Conservation (phyloP, 2,797 vertebrate genomes). For the Acipenser ruthenus region DNA sequence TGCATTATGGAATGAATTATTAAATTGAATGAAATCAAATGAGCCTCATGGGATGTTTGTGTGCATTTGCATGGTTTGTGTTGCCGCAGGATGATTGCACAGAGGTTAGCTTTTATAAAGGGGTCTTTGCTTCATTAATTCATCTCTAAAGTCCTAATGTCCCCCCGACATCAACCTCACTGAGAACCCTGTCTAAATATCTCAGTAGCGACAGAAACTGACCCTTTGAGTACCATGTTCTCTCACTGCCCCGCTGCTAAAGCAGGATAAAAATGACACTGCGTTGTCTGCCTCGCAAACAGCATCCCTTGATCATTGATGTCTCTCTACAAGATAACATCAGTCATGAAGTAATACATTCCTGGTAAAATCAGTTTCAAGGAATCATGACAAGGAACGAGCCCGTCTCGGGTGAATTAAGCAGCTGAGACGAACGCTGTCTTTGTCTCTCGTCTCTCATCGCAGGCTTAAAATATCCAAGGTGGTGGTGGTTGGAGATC, state of each 20-base stretch:
- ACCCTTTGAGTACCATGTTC: not conserved
- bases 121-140: constrained; percentile 1
- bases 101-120: not conserved
- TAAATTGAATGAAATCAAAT: not conserved
- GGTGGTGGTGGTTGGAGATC: constrained; percentile 83
- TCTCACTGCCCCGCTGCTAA: not conserved
- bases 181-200: not conserved
- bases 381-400: not conserved
- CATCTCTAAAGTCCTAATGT: too few species aligned
- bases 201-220: not conserved
- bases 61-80: not conserved
- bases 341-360: not conserved
- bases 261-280: not conserved
- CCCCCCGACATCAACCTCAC: too few species aligned
- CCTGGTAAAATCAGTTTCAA: not conserved
- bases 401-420: not conserved
- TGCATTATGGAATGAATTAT: not conserved
- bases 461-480: constrained; percentile 78
- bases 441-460: constrained; percentile 20
- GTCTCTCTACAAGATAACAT: not conserved
- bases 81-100: not conserved
- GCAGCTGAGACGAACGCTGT: not conserved
- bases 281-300: not conserved
- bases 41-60: constrained; percentile 3
- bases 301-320: not conserved